Evolutionary conservation across 1,140 invertebrate genomes (phyloP), one percentile per base, ranked within the genome.

Genomic region (Halesus radiatus): DNA sequence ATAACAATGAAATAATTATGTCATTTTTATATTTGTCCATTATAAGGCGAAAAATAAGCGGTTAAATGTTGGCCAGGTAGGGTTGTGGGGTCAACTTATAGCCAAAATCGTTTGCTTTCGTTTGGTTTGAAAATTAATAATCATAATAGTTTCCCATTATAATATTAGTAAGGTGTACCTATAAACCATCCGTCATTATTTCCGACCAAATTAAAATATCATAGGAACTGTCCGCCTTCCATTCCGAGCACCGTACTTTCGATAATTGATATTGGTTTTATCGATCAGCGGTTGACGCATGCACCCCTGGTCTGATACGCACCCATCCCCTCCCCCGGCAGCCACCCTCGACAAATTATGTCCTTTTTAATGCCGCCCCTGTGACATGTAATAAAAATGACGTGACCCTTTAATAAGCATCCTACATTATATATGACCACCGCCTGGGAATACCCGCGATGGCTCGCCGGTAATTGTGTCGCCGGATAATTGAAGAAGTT

Each of bases 231-330:
- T 18, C 20, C 54, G 54, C 54, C 54, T 52, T 52, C 76, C n/a
- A 7, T 72, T 78, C 3, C 50, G 26, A 70, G 16, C 50, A 70
- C 64, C 29, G 64, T 79, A 70, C 76, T 29, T 32, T 26, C 60
- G 76, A 78, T 81, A 82, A 82, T 80, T 80, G 78, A 80, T 80
- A 82, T 82, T 82, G 81, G 75, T 80, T 80, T 72, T 76, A 76
- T 78, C 53, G 81, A 80, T 82, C 73, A 22, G 72, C 37, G 73
- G 78, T 78, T 78, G 66, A 78, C 45, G 64, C 75, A 77, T 77
- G 22, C 75, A 52, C 22, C 58, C 56, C 56, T 26, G 37, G 37
- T 45, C 37, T 10, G 37, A 45, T 45, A 45, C 37, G 37, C 37
- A 45, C 37, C 37, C 37, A 45, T 3, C 37, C 8, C 20, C 75